Conservation (phyloP, 2,888 invertebrate genomes). For the Mycogona germanica region DNA sequence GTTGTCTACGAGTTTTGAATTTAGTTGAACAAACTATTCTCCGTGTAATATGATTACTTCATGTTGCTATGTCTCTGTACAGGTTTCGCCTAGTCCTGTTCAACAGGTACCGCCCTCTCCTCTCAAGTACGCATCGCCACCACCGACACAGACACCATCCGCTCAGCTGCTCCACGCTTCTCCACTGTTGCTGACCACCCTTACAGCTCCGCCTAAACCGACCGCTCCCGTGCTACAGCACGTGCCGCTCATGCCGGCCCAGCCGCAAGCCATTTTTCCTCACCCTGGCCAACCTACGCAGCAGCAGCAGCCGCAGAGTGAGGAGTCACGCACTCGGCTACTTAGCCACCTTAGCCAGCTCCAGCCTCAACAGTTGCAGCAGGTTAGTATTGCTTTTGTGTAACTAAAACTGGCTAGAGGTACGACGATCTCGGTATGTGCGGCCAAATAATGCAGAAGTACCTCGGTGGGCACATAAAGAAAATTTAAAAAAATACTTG, state of each 20-base stretch:
- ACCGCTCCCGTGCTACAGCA: not conserved
- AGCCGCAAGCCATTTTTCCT: not conserved
- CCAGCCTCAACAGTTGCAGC: constrained; percentile 24
- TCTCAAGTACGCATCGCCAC: constrained; percentile 11
- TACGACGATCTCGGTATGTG: too few relatives aligned
- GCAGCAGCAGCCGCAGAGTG: constrained; percentile 1
- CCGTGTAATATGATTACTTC: too few relatives aligned
- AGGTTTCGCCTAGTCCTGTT: not conserved
- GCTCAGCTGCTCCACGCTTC: constrained; percentile 3
- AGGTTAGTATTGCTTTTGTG: constrained; percentile 18
- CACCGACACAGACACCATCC: not conserved
- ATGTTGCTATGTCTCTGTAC: too few relatives aligned
- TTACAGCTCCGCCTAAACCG: constrained; percentile 16
- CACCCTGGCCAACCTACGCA: constrained; percentile 7
- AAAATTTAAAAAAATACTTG: too few relatives aligned
- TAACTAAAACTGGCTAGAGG: too few relatives aligned
- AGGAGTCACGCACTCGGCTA: constrained; percentile 22
- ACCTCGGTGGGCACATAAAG: too few relatives aligned
- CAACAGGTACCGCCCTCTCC: constrained; percentile 2
- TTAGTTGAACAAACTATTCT: too few relatives aligned
- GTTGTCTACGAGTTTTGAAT: too few relatives aligned
- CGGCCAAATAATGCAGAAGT: too few relatives aligned
- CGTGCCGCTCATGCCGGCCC: not conserved
- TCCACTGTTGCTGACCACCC: constrained; percentile 18
- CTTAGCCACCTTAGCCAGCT: constrained; percentile 23